Conservation (phyloP, 2,797 vertebrate genomes). For the Coreius guichenoti region DNA sequence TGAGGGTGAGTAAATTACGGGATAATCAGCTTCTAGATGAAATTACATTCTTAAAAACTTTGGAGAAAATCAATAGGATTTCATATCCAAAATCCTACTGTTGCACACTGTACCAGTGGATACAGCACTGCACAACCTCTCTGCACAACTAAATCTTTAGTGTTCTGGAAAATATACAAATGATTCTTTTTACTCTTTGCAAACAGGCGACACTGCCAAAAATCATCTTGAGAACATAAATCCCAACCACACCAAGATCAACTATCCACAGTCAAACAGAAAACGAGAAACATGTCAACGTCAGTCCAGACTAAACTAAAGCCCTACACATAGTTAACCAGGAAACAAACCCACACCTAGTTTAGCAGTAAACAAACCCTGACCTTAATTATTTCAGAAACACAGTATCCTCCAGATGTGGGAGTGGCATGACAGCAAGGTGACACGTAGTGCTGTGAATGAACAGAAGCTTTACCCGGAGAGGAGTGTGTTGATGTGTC, state of each 20-base stretch:
- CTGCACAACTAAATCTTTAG: conserved; percentile 31
- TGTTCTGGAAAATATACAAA: conserved; percentile 13
- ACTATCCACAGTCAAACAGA: conserved; percentile 2
- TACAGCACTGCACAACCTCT: neutral
- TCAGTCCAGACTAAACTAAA: neutral
- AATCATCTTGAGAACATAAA: neutral
- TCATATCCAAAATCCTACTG: neutral
- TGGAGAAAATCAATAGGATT: neutral
- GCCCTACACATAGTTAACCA: conserved; percentile 22
- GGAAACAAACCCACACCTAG: conserved; percentile 10
- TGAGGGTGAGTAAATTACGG: no score
- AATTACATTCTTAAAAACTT: neutral
- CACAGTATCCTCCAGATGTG: conserved; percentile 36
- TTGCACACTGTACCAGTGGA: neutral
- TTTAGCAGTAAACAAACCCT: conserved; percentile 34
- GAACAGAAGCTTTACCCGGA: conserved; percentile 23
- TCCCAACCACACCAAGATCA: neutral
- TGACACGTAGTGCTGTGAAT: conserved; percentile 39
- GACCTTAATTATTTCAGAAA: conserved; percentile 40
- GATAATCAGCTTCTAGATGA: neutral
- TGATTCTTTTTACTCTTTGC: neutral
- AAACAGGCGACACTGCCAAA: neutral
- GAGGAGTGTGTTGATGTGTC: conserved; percentile 42
- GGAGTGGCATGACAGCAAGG: conserved; percentile 36
- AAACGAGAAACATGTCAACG: neutral